Base-by-base conservation (phyloP, 2,888 invertebrate species). In the Zelleria hepariella region DNA sequence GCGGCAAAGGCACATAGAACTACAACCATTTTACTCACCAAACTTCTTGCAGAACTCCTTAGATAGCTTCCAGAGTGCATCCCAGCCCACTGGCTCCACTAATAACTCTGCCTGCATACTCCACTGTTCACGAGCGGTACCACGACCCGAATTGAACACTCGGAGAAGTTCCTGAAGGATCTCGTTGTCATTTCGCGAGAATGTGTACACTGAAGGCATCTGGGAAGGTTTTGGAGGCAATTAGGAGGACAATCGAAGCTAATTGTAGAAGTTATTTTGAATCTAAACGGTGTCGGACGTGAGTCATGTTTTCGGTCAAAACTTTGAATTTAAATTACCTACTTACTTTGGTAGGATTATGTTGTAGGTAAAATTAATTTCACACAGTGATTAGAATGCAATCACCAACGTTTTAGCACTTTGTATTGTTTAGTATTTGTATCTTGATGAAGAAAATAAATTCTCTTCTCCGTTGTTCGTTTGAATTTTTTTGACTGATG, bases 11-110 rank as follows among this genome's bases (percentile, higher is more conserved):
- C n/a, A n/a, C n/a, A n/a, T n/a, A n/a, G n/a, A n/a, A n/a, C n/a
- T n/a, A n/a, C n/a, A n/a, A n/a, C n/a, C n/a, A 4, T 32, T 32
- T 2, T 58, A 68, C 79, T 70, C 66, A 88, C 89, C 82, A 73
- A 92, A 90, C 62, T 89, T 88, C 68, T 92, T 91, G 68, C 93
- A 93, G 47, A 90, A 91, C 4, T 87, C 72, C 59, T 92, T 90
- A 0, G 93, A 91, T 7, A 93, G 87, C 74, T 93, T 93, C 93
- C 93, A 93, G 7, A 93, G 67, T 0, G 92, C 93, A 67, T 92
- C 92, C 93, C 93, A 93, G 0, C 93, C 93, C 0, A 89, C 90
- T 0, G 92, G 91, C 66, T 93, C 93, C 1, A 93, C 77, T 0
- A 91, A 77, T 26, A 92, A 68, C 67, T 93, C 92, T 0, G 89